Base-by-base conservation (phyloP, 2,797 vertebrate genomes). In the Acanthurus lineatus region DNA sequence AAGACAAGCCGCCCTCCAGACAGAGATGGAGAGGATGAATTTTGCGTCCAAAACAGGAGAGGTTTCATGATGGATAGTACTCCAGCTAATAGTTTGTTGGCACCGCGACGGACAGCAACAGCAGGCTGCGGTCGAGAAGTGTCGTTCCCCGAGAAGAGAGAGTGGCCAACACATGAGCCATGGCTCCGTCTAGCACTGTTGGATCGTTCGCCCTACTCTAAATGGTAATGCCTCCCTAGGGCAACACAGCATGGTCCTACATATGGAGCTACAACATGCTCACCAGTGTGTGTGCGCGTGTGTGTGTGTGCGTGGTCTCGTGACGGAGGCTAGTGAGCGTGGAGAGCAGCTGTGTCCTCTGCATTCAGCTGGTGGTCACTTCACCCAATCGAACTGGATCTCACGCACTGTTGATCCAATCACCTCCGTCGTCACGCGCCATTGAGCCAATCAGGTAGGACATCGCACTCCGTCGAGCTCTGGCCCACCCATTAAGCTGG, bases 171-270 rank as follows among this genome's bases (percentile, higher is more conserved):
- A 77, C 77, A 82, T 85, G 86, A 88, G 84, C 80, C 78, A 75
- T 82, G 79, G 79, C 81, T 84, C 82, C 19, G 69, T 84, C 82
- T 57, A 76, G 78, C 78, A 14, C 85, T 76, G 84, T 51, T 88
- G 90, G 87, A 91, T 77, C 5, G 3, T 10, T 85, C 90, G 75
- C 86, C 60, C 84, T 81, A 90, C 87, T 93, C 89, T 93, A 93
- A 93, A 94, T 93, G 91, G 84, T 92, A 93, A 92, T 93, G 83
- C 79, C 84, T 87, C 89, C 91, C 91, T 62, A 53, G 86, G 88
- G 91, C 90, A 78, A 61, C 74, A 1, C 88, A 84, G 90, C 89
- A 84, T 86, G 86, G 78, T 38, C 5, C 82, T 82, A 79, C 91
- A 90, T 87, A 86, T 87, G 86, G 90, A 82, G 88, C 83, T 74